These are phyloP conservation scores for Pinctada fucata DNA, from an alignment of 2,888 invertebrate species.

Conservation along the genomic window DNA sequence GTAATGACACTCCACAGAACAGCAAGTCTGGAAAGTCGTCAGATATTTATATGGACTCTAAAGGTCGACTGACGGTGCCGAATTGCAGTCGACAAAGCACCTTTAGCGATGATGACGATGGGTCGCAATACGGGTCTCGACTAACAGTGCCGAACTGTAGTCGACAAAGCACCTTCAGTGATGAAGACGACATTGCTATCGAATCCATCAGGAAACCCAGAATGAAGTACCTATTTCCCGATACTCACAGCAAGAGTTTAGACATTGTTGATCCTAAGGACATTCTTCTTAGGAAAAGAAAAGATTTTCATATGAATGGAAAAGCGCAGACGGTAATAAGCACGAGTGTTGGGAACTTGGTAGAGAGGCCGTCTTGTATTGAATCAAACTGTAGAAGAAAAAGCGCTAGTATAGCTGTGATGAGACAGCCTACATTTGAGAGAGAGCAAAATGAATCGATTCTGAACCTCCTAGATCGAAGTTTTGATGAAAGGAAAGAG, in stretches of 20 bases:
- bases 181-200: slow-evolving; percentile 32
- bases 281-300: slow-evolving; percentile 9
- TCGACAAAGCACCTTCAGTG: slow-evolving; percentile 45
- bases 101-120: slow-evolving; percentile 40
- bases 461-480: neutral
- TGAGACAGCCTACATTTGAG: slow-evolving; percentile 44
- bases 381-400: slow-evolving; percentile 42
- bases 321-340: slow-evolving; percentile 40
- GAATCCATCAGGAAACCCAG: slow-evolving; percentile 40
- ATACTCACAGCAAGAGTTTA: slow-evolving; percentile 24
- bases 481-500: slow-evolving; percentile 32
- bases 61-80: slow-evolving; percentile 14
- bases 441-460: slow-evolving; percentile 34
- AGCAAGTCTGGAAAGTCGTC: slow-evolving; percentile 29
- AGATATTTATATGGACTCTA: slow-evolving; percentile 12
- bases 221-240: slow-evolving; percentile 46
- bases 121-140: slow-evolving; percentile 12
- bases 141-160: slow-evolving; percentile 23
- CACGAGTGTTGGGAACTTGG: slow-evolving; percentile 49
- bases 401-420: slow-evolving; percentile 58
- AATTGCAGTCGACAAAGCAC: slow-evolving; percentile 42
- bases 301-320: slow-evolving; percentile 26
- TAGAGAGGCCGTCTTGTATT: slow-evolving; percentile 26
- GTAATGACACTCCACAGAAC: slow-evolving; percentile 42
- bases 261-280: slow-evolving; percentile 33